A percentile compares a stretch with the other conserved stretches of the same genome.
Conservation (phyloP, 2,888 invertebrate species). For the Apodemia duryi region DNA sequence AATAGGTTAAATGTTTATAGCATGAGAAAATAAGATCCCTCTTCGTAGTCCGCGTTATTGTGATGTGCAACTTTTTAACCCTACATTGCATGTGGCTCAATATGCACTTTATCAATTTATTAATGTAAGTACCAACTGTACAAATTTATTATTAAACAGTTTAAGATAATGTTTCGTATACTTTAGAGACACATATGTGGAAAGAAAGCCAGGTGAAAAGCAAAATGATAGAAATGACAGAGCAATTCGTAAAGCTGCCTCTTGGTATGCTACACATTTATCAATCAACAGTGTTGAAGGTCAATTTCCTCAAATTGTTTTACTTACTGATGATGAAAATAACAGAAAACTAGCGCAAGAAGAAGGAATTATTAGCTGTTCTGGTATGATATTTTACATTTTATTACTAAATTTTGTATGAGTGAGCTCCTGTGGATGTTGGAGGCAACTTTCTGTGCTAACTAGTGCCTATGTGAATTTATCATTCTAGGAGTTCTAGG, state of each 20-base stretch:
- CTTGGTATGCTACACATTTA: slow-evolving; percentile 91
- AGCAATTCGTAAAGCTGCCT: slow-evolving; percentile 88
- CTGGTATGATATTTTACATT: slow-evolving; percentile 72
- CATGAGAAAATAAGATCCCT: too few species aligned
- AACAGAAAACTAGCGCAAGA: slow-evolving; percentile 85
- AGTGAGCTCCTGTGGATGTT: too few species aligned
- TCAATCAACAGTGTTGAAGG: slow-evolving; percentile 47
- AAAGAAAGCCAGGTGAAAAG: slow-evolving; percentile 88
- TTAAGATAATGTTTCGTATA: not conserved
- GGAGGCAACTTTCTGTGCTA: too few species aligned
- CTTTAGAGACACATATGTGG: slow-evolving; percentile 91
- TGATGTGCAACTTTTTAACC: too few species aligned
- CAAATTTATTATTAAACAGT: slow-evolving; percentile 2
- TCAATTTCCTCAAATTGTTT: slow-evolving; percentile 80
- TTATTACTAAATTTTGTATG: not conserved
- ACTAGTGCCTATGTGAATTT: too few species aligned
- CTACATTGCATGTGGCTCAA: too few species aligned
- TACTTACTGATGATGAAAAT: slow-evolving; percentile 91
- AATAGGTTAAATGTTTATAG: too few species aligned
- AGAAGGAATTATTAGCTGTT: slow-evolving; percentile 84
- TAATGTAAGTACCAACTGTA: too few species aligned
- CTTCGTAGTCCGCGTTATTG: too few species aligned
- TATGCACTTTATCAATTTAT: too few species aligned
- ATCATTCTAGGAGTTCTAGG: too few species aligned
- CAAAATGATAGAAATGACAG: slow-evolving; percentile 95